A percentile compares a stretch with the other conserved stretches of the same genome.
Conservation (phyloP, 2,888 invertebrate genomes). For the Mythimna impura region DNA sequence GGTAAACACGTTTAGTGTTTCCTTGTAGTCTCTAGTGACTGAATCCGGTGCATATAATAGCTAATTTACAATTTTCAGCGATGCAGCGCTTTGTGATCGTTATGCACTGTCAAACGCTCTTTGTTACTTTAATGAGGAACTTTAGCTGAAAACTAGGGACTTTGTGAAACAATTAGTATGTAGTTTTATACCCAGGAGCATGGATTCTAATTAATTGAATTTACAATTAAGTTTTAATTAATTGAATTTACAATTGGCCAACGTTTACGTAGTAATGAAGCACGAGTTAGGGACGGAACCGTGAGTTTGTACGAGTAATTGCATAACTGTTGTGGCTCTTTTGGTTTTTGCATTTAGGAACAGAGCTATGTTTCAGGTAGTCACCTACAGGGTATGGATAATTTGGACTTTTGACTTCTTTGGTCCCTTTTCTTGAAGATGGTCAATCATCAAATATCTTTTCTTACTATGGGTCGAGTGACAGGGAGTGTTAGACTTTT, state of each 20-base stretch:
- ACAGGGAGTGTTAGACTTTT: too few species aligned
- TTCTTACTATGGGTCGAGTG: too few species aligned
- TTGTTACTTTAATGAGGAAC: conserved; percentile 50
- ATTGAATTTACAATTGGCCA: conserved; percentile 34
- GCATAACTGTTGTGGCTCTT: not conserved
- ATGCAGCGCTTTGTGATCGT: conserved; percentile 39
- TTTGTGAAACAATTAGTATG: conserved; percentile 37
- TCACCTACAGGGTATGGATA: not conserved
- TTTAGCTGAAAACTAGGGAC: conserved; percentile 39
- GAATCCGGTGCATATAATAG: conserved; percentile 22
- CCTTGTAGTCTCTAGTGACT: conserved; percentile 7
- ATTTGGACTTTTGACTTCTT: too few species aligned
- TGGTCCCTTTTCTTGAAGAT: not conserved
- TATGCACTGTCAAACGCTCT: conserved; percentile 48
- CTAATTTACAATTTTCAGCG: conserved; percentile 41
- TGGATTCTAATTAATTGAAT: conserved; percentile 40
- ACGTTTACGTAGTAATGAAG: conserved; percentile 22
- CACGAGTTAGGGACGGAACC: not conserved
- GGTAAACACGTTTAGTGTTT: conserved; percentile 12
- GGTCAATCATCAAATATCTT: too few species aligned
- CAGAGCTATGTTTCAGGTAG: not conserved
- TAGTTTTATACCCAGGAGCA: conserved; percentile 8
- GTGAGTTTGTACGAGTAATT: conserved; percentile 1
- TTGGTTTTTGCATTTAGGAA: not conserved
- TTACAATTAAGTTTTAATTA: conserved; percentile 36